Percentiles rank a stretch among this genome's conserved stretches.
phyloP scores from a whole-genome alignment of 2,113 vertebrate species.

The Pristiophorus japonicus region DNA sequence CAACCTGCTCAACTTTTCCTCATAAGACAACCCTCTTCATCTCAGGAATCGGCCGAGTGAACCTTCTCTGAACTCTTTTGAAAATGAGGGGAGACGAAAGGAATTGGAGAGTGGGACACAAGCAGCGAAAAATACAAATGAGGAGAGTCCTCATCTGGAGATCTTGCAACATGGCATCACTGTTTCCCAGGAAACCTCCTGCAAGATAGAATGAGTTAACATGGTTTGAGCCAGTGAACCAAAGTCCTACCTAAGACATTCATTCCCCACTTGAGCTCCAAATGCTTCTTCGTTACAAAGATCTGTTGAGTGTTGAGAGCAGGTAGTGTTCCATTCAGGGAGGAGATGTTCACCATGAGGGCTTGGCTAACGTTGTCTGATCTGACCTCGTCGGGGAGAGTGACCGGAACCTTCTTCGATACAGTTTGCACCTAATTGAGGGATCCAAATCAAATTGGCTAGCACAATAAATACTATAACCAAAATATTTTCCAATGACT shows the following conservation, averaged over 20 bases:
- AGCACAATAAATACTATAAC: too few relatives aligned
- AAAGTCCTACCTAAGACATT: constrained; percentile 67
- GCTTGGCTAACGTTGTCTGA: constrained; percentile 4
- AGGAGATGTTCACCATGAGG: constrained; percentile 30
- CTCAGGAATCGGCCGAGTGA: too few relatives aligned
- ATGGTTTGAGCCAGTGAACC: neutral
- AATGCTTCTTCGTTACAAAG: constrained; percentile 54
- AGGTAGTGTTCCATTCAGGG: constrained; percentile 40
- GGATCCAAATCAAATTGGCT: neutral
- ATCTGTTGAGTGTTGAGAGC: constrained; percentile 48
- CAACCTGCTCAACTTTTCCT: too few relatives aligned
- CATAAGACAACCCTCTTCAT: too few relatives aligned
- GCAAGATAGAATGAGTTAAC: too few relatives aligned
- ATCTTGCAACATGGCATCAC: neutral
- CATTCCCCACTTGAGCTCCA: constrained; percentile 74
- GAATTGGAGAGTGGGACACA: too few relatives aligned
- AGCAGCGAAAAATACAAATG: too few relatives aligned
- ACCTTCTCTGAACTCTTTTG: too few relatives aligned
- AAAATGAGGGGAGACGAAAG: too few relatives aligned
- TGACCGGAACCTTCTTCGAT: constrained; percentile 52
- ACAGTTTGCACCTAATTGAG: constrained; percentile 64
- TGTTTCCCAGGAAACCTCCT: neutral
- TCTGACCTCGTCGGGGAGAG: constrained; percentile 42
- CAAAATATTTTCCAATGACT: neutral
- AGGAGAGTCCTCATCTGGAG: too few relatives aligned